phyloP scores from a whole-genome alignment of 2,888 invertebrate genomes.

The Trichopria drosophilae region DNA sequence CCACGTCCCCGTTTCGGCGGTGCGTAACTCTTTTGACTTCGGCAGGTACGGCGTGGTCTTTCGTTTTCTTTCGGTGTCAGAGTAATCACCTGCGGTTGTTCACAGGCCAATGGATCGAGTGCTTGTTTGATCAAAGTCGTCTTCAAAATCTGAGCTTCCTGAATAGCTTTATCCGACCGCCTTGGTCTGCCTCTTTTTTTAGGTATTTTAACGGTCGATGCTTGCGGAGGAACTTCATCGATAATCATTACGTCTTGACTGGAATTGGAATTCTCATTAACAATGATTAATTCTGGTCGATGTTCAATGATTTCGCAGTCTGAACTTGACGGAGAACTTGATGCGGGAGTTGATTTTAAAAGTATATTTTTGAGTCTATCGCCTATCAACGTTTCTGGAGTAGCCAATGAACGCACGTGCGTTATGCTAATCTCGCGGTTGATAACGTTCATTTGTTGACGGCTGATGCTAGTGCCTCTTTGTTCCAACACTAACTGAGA shows the following conservation, averaged over 20 bases:
- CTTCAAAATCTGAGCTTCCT: neutral
- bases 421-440: constrained; percentile 55
- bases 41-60: constrained; percentile 54
- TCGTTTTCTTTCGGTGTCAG: constrained; percentile 48
- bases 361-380: constrained; percentile 49
- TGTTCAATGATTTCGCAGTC: constrained; percentile 56
- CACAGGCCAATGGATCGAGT: too few species aligned
- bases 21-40: constrained; percentile 55
- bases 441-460: constrained; percentile 51
- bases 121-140: too few species aligned
- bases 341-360: constrained; percentile 11
- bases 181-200: constrained; percentile 55
- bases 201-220: constrained; percentile 45
- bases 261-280: constrained; percentile 56
- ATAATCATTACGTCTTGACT: constrained; percentile 58
- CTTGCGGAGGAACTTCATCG: constrained; percentile 50
- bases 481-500: constrained; percentile 40
- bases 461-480: constrained; percentile 43
- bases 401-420: constrained; percentile 38
- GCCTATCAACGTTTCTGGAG: constrained; percentile 39
- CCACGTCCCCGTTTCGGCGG: constrained; percentile 54
- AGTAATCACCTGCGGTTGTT: constrained; percentile 9
- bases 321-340: constrained; percentile 42
- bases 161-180: constrained; percentile 29
- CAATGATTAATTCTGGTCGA: constrained; percentile 54